Percentiles rank a stretch among this genome's conserved stretches.
phyloP scores from a whole-genome alignment of 2,888 invertebrate genomes.

The Lycophotia porphyrea region DNA sequence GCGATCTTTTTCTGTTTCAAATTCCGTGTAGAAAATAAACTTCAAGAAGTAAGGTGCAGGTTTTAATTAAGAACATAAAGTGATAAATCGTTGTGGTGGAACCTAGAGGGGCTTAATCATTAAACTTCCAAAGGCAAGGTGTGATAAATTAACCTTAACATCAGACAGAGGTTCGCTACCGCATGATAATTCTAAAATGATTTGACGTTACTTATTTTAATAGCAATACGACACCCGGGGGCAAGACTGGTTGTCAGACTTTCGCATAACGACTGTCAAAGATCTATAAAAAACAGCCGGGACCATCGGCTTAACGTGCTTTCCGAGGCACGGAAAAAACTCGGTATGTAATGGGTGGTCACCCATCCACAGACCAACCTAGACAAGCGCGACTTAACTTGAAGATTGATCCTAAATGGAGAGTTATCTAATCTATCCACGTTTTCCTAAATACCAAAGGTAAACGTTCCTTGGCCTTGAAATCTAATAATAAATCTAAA shows the following conservation, averaged over 20 bases:
- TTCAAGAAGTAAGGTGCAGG: not conserved
- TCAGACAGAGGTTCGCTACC: not conserved
- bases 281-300: too few relatives aligned
- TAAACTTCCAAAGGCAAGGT: not conserved
- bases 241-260: too few relatives aligned
- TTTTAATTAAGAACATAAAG: not conserved
- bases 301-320: too few relatives aligned
- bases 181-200: not conserved
- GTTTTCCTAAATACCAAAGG: conserved; percentile 13
- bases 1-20: too few relatives aligned
- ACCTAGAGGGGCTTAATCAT: not conserved
- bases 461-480: not conserved
- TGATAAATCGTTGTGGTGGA: not conserved
- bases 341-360: too few relatives aligned
- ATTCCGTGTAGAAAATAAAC: too few relatives aligned
- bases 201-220: not conserved
- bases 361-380: too few relatives aligned
- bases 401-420: too few relatives aligned
- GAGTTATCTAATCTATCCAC: not conserved
- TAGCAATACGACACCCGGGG: too few relatives aligned
- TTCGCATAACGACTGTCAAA: too few relatives aligned
- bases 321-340: too few relatives aligned
- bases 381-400: too few relatives aligned
- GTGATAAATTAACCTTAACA: not conserved
- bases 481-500: conserved; percentile 16